Conservation (phyloP, 2,113 vertebrate genomes). For the Neolamprologus toae region DNA sequence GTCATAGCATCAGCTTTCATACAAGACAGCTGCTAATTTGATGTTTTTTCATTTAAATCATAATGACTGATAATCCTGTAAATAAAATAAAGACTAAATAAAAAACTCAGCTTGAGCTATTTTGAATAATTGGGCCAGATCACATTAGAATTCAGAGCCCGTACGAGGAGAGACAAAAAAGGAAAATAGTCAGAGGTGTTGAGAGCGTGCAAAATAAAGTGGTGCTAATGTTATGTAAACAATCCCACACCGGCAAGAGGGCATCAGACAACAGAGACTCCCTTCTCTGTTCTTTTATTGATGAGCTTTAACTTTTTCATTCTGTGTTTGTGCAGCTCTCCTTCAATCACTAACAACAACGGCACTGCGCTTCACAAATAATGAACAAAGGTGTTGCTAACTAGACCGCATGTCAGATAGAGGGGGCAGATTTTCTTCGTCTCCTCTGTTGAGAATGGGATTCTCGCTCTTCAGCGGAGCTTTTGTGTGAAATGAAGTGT, state of each 20-base stretch:
- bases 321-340: neutral
- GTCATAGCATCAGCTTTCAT: neutral
- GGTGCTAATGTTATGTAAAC: neutral
- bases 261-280: neutral
- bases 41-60: neutral
- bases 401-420: neutral
- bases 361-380: neutral
- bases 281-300: neutral
- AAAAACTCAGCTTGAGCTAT: neutral
- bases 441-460: neutral
- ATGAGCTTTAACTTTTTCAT: neutral
- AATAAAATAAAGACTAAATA: neutral
- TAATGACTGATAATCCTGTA: neutral
- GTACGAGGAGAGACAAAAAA: neutral
- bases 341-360: neutral
- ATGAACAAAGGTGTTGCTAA: neutral
- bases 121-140: neutral
- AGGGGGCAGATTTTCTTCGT: neutral
- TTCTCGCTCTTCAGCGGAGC: neutral
- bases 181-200: neutral
- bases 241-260: neutral
- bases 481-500: neutral
- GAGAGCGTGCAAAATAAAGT: neutral
- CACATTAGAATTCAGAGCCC: neutral
- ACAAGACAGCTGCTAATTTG: neutral